Base-by-base conservation (phyloP, 2,113 vertebrate species). In the Dipodomys ordii region DNA sequence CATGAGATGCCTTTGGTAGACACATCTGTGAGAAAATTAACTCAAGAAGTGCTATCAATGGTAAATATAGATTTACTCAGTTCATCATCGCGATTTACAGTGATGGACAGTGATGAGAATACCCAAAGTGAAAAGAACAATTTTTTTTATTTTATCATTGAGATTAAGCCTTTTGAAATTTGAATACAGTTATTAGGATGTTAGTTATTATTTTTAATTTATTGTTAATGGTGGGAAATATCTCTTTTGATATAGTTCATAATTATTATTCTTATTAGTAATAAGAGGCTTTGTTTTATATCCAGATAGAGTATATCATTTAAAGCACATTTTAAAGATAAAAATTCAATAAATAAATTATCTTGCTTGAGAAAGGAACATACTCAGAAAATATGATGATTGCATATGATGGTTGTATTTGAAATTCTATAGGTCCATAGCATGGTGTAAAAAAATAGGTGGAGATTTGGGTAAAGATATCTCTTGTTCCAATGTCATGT, bases 331-430 rank as follows among this genome's bases (percentile, higher is more conserved):
- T n/a, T 9, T 60, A 69, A 80, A 65, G 57, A 92, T 19, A 27
- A n/a, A 94, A 93, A 83, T 79, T 65, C 15, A 92, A 77, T 64
- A 94, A 92, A 77, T 64, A 93, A 81, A 15, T 60, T 28, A 85
- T 4, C 30, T 78, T 77, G 5, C 22, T 57, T 85, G 1, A 9
- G 6, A 77, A 10, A 87, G 12, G 67, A 69, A 92, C 57, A 3
- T 46, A 46, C 20, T 76, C 27, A 62, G 46, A 86, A 89, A 93
- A 77, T 91, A 53, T 81, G 79, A 88, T 30, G 16, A 22, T 18
- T 39, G 4, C 44, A 53, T 77, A 81, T 87, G 76, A 72, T 71
- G 65, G 22, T 13, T 85, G 6, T 64, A 60, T 83, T 84, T 94
- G 7, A 35, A 78, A 9, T 77, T 84, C 32, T 27, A 30, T 1